These are phyloP conservation scores for Erebia palarica DNA, from an alignment of 2,888 invertebrate genomes.

Conservation along the genomic window DNA sequence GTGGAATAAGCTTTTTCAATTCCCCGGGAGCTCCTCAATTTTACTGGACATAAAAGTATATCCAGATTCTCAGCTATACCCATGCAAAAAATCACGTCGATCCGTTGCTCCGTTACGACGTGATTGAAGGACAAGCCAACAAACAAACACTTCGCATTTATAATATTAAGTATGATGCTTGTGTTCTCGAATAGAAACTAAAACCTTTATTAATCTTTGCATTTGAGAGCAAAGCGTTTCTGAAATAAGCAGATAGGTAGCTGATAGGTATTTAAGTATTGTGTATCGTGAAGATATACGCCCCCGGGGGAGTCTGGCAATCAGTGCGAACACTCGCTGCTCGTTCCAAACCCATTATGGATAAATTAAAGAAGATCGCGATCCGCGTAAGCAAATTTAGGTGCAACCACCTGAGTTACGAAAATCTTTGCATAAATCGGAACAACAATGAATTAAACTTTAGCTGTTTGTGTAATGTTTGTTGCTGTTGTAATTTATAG, in stretches of 20 bases:
- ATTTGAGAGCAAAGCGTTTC: slow-evolving; percentile 34
- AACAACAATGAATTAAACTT: slow-evolving; percentile 18
- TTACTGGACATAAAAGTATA: no score
- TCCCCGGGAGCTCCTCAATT: no score
- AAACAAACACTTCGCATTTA: no score
- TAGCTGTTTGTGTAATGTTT: slow-evolving; percentile 1
- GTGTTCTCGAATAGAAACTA: slow-evolving; percentile 7
- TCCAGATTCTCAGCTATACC: no score
- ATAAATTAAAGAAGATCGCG: slow-evolving; percentile 73
- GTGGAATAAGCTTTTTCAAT: no score
- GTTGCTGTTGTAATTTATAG: slow-evolving; percentile 1
- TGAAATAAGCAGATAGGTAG: slow-evolving; percentile 27
- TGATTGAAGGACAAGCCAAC: no score
- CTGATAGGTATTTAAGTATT: slow-evolving; percentile 40
- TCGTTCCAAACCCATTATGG: slow-evolving; percentile 74
- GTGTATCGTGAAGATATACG: slow-evolving; percentile 47
- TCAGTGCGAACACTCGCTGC: slow-evolving; percentile 66
- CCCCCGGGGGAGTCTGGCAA: slow-evolving; percentile 72
- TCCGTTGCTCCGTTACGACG: no score
- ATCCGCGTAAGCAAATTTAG: slow-evolving; percentile 60
- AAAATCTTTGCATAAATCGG: slow-evolving; percentile 39
- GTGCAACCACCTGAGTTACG: slow-evolving; percentile 46
- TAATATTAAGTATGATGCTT: no score
- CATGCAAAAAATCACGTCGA: no score
- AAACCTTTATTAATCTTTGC: slow-evolving; percentile 17